Percentiles rank a stretch among this genome's conserved stretches.
phyloP scores from a whole-genome alignment of 2,888 invertebrate species.

The Synanthedon formicaeformis region DNA sequence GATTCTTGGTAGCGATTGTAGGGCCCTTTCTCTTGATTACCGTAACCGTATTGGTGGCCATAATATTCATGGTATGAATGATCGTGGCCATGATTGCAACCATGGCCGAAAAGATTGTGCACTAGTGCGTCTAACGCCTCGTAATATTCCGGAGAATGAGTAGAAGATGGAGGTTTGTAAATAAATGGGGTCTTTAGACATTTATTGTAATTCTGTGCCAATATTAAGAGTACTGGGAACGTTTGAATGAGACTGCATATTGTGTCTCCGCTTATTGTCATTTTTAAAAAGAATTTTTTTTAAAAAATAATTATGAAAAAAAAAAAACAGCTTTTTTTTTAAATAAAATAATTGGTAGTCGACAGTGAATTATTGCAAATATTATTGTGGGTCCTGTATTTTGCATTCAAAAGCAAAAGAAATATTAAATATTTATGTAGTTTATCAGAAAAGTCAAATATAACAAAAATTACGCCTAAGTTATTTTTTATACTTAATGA shows the following conservation, averaged over 20 bases:
- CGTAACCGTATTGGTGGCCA: slow-evolving; percentile 7
- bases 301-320: too few relatives aligned
- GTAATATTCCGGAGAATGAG: slow-evolving; percentile 53
- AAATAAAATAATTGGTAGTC: too few relatives aligned
- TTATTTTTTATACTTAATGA: too few relatives aligned
- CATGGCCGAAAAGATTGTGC: slow-evolving; percentile 32
- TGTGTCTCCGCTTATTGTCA: slow-evolving; percentile 45
- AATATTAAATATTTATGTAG: too few relatives aligned
- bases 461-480: too few relatives aligned
- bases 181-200: slow-evolving; percentile 49
- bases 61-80: slow-evolving; percentile 7
- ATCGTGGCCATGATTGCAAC: slow-evolving; percentile 5
- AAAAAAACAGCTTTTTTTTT: too few relatives aligned
- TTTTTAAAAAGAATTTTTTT: slow-evolving; percentile 10
- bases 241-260: slow-evolving; percentile 49
- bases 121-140: slow-evolving; percentile 50
- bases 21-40: slow-evolving; percentile 1
- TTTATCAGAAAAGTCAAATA: too few relatives aligned
- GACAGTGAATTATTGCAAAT: too few relatives aligned
- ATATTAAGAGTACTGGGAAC: slow-evolving; percentile 49
- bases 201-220: slow-evolving; percentile 47
- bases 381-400: too few relatives aligned
- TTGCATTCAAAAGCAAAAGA: too few relatives aligned
- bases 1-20: slow-evolving; percentile 1
- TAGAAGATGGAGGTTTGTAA: slow-evolving; percentile 50